phyloP scores from a whole-genome alignment of 2,888 invertebrate species.

The Polietes domitor region DNA sequence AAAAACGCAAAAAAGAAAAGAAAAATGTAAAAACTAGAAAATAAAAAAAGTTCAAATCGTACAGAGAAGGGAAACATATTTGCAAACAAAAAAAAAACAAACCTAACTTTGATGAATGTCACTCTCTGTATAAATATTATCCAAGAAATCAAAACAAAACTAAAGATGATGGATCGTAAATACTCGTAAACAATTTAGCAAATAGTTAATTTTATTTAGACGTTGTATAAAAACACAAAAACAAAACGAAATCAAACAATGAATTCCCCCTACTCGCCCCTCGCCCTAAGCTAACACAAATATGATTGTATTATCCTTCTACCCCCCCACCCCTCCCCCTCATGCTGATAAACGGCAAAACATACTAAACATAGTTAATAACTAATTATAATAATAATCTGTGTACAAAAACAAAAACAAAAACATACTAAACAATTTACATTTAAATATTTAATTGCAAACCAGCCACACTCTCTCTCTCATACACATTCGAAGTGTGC shows the following conservation, averaged over 20 bases:
- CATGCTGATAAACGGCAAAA: slow-evolving; percentile 39
- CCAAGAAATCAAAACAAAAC: slow-evolving; percentile 3
- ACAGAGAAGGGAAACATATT: slow-evolving; percentile 13
- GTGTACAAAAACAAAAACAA: slow-evolving; percentile 61
- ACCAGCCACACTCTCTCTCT: background rate
- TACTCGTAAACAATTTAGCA: slow-evolving; percentile 58
- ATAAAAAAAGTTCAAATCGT: slow-evolving; percentile 64
- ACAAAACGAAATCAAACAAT: slow-evolving; percentile 30
- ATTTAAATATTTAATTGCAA: slow-evolving; percentile 32
- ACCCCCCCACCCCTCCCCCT: slow-evolving; percentile 3
- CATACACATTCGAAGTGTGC: background rate
- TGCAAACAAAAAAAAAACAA: background rate
- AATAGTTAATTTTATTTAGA: slow-evolving; percentile 66
- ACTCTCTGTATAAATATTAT: slow-evolving; percentile 3
- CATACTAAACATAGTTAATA: slow-evolving; percentile 48
- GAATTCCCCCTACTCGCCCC: background rate
- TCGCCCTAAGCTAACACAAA: slow-evolving; percentile 1
- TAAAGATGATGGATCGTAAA: slow-evolving; percentile 27
- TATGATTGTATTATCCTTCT: slow-evolving; percentile 52
- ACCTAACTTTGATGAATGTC: slow-evolving; percentile 16
- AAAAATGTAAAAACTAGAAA: slow-evolving; percentile 47
- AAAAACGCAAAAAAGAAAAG: background rate
- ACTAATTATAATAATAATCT: slow-evolving; percentile 51
- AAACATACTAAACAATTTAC: slow-evolving; percentile 40
- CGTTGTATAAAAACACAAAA: slow-evolving; percentile 54